A percentile compares a stretch with the other conserved stretches of the same genome.
These are phyloP conservation scores for Cerastis rubricosa DNA, from an alignment of 2,888 invertebrate genomes.

Conservation along the genomic window DNA sequence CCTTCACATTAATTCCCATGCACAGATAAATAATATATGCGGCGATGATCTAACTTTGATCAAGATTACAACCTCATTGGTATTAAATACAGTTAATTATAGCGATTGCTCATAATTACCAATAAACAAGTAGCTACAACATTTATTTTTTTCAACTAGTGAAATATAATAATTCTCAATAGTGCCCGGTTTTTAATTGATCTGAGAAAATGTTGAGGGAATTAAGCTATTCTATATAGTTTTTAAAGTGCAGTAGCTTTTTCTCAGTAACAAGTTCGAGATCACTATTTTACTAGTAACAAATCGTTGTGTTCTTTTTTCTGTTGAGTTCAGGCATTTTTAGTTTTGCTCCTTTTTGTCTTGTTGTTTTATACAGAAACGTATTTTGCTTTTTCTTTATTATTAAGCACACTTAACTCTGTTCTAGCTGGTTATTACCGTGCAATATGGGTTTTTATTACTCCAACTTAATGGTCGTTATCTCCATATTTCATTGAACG, in stretches of 20 bases:
- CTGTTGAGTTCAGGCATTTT: conserved; percentile 16
- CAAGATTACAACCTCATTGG: conserved; percentile 75
- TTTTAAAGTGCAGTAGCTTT: conserved; percentile 59
- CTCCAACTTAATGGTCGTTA: conserved; percentile 18
- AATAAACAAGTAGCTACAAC: conserved; percentile 63
- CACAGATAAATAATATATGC: conserved; percentile 67
- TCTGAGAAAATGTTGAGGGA: conserved; percentile 47
- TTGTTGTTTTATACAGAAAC: conserved; percentile 19
- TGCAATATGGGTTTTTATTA: conserved; percentile 38
- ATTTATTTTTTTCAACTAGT: conserved; percentile 50
- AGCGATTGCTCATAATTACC: conserved; percentile 74
- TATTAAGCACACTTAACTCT: conserved; percentile 21
- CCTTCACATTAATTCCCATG: conserved; percentile 74
- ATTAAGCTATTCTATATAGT: conserved; percentile 36
- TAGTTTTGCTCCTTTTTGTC: conserved; percentile 14
- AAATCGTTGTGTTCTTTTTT: conserved; percentile 43
- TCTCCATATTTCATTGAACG: conserved; percentile 44
- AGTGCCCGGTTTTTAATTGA: conserved; percentile 60
- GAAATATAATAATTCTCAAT: conserved; percentile 53
- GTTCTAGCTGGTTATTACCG: conserved; percentile 40
- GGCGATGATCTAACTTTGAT: conserved; percentile 78
- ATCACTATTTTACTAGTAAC: conserved; percentile 53
- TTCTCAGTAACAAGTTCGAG: conserved; percentile 35
- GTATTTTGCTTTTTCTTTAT: conserved; percentile 34
- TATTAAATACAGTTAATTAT: conserved; percentile 78